phyloP scores from a whole-genome alignment of 2,888 invertebrate species.

The Caenorhabditis virilis region DNA sequence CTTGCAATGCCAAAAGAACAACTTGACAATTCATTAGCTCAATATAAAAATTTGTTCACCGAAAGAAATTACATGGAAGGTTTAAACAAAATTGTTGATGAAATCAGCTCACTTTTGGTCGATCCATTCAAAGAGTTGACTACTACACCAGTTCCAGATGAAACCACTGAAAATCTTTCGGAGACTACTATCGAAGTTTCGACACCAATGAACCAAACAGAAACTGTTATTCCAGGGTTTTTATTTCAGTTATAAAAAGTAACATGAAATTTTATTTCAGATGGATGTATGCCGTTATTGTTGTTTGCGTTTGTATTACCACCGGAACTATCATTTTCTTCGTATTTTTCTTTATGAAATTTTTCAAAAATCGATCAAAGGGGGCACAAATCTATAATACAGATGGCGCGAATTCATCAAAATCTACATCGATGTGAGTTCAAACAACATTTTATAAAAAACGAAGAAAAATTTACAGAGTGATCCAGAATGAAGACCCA shows the following conservation, averaged over 20 bases:
- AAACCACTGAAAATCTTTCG: conserved; percentile 15
- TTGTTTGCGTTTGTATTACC: conserved; percentile 19
- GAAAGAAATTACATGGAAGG: conserved; percentile 67
- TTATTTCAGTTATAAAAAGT: no score
- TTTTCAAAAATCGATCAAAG: conserved; percentile 18
- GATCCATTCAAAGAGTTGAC: conserved; percentile 55
- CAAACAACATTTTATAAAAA: no score
- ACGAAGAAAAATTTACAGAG: no score
- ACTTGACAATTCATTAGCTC: conserved; percentile 52
- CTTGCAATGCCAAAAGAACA: conserved; percentile 58
- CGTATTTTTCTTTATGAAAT: conserved; percentile 17
- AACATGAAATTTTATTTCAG: conserved; percentile 20
- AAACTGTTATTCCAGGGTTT: conserved; percentile 35
- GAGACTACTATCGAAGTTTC: conserved; percentile 17
- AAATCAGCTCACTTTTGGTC: conserved; percentile 61
- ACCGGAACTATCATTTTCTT: conserved; percentile 19
- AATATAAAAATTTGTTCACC: conserved; percentile 61
- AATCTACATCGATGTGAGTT: conserved; percentile 19
- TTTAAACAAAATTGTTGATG: conserved; percentile 64
- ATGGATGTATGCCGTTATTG: conserved; percentile 42
- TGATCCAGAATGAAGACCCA: no score
- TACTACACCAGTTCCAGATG: conserved; percentile 18
- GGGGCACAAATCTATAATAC: conserved; percentile 22
- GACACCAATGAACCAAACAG: conserved; percentile 9
- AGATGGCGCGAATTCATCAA: neutral